Evolutionary conservation across 2,797 vertebrate genomes (phyloP), one percentile per base, ranked within the genome.

Genomic region (Manis pentadactyla): DNA sequence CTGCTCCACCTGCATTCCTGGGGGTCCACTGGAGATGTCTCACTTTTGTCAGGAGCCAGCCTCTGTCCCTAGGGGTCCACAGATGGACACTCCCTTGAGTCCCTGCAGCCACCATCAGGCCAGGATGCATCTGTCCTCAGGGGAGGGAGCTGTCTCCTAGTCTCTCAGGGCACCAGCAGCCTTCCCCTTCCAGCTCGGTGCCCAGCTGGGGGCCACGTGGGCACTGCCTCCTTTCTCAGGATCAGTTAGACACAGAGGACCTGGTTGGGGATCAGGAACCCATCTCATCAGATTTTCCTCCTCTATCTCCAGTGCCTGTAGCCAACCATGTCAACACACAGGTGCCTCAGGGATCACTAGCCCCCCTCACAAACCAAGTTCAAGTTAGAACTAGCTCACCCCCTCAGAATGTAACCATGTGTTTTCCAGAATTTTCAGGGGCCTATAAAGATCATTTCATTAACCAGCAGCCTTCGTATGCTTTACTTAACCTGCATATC

Each of bases 31-130:
- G 66, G 75, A 79, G n/a, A 31, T 31, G 31, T 21, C 34, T 81
- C 25, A 12, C 0, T 0, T 77, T 90, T 69, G 12, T 49, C 17
- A 66, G 42, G 46, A 90, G 73, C 18, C 59, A 37, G 0, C 7
- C 10, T 71, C 21, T 53, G n/a, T 27, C 23, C 14, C 2, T 1
- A 7, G 59, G 3, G 46, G 49, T n/a, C 53, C 39, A 18, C 31
- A 64, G 46, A n/a, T 1, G 37, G 13, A 78, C 29, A 46, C 18
- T 42, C 49, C 64, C 46, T 2, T 53, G 64, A 92, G 63, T 2
- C n/a, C 31, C 23, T 7, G 19, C 21, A 51, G 61, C 18, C 0
- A 1, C 23, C 4, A 0, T 39, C 42, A 63, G 53, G 11, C n/a
- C 25, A 39, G 84, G 59, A 59, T 0, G 1, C 2, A 8, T 46